Evolutionary conservation across 1,140 invertebrate genomes (phyloP).

Genomic region (Drosophila carrolli): DNA sequence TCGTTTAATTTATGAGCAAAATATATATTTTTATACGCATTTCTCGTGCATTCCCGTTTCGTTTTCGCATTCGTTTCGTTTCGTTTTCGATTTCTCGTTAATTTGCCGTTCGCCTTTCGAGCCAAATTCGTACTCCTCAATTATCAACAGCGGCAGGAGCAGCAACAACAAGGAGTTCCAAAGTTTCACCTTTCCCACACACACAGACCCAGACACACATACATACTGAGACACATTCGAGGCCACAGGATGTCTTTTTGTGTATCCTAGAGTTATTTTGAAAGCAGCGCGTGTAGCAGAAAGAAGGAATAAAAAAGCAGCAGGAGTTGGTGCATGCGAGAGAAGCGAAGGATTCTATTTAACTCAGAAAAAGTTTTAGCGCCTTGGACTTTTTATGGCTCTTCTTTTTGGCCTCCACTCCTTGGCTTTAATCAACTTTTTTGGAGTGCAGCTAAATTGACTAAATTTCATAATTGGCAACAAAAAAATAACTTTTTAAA

Average conservation of each 20-base stretch:
- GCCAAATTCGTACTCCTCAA: slow-evolving; percentile 67
- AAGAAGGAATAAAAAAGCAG: slow-evolving; percentile 26
- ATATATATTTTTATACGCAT: slow-evolving; percentile 76
- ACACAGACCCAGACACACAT: slow-evolving; percentile 1
- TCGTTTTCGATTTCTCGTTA: slow-evolving; percentile 49
- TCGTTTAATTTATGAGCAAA: slow-evolving; percentile 80
- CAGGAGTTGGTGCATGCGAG: slow-evolving; percentile 40
- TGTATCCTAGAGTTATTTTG: slow-evolving; percentile 82
- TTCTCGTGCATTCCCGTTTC: slow-evolving; percentile 62
- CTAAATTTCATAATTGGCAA: slow-evolving; percentile 20
- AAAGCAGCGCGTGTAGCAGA: slow-evolving; percentile 59
- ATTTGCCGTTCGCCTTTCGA: slow-evolving; percentile 72
- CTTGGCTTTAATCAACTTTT: slow-evolving; percentile 40
- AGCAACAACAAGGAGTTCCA: slow-evolving; percentile 56
- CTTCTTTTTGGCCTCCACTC: slow-evolving; percentile 3
- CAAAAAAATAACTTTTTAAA: slow-evolving; percentile 9
- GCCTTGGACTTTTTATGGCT: slow-evolving; percentile 35
- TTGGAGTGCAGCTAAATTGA: slow-evolving; percentile 16
- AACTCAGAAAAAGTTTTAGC: slow-evolving; percentile 35
- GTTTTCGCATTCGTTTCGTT: slow-evolving; percentile 49
- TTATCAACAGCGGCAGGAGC: slow-evolving; percentile 55
- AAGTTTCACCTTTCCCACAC: slow-evolving; percentile 72
- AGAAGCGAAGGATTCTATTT: slow-evolving; percentile 47
- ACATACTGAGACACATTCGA: slow-evolving; percentile 21
- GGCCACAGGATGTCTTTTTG: slow-evolving; percentile 75